phyloP scores from a whole-genome alignment of 92 coral and sea anemone species.

The Montipora capitata region DNA sequence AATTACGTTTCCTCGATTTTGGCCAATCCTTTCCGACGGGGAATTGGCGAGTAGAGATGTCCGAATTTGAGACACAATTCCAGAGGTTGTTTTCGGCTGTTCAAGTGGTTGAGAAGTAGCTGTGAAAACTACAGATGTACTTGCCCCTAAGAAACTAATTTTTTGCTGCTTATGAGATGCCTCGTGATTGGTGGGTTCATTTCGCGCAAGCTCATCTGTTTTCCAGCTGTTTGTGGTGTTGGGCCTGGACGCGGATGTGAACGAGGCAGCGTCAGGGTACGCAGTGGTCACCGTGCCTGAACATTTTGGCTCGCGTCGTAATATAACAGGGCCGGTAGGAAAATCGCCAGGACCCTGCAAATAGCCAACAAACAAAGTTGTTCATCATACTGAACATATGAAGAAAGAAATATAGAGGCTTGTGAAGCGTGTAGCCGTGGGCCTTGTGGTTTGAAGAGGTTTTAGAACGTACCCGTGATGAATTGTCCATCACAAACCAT shows the following conservation, averaged over 20 bases:
- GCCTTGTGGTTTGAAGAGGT: not conserved
- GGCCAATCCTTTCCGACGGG: not conserved
- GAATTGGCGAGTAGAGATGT: slow-evolving; percentile 7
- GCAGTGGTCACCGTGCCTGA: not conserved
- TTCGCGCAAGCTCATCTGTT: not conserved
- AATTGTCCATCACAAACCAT: not conserved
- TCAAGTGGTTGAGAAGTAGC: slow-evolving; percentile 23
- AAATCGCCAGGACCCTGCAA: slow-evolving; percentile 2
- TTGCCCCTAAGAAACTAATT: not conserved
- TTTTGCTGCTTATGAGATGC: not conserved
- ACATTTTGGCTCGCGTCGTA: not conserved
- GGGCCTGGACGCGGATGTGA: not conserved
- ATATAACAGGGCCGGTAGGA: slow-evolving; percentile 4
- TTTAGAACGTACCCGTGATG: not conserved
- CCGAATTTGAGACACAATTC: not conserved
- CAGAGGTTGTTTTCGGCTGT: not conserved
- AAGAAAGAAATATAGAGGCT: too few species aligned
- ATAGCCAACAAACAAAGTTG: not conserved
- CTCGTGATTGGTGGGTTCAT: not conserved
- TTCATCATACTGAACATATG: too few species aligned
- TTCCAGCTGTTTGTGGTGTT: not conserved
- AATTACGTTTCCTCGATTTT: not conserved
- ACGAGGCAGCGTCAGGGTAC: too few species aligned
- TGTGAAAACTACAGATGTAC: slow-evolving; percentile 30
- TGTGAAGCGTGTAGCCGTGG: not conserved